Evolutionary conservation across 2,113 vertebrate species (phyloP).

Genomic region (Brachyistius frenatus): DNA sequence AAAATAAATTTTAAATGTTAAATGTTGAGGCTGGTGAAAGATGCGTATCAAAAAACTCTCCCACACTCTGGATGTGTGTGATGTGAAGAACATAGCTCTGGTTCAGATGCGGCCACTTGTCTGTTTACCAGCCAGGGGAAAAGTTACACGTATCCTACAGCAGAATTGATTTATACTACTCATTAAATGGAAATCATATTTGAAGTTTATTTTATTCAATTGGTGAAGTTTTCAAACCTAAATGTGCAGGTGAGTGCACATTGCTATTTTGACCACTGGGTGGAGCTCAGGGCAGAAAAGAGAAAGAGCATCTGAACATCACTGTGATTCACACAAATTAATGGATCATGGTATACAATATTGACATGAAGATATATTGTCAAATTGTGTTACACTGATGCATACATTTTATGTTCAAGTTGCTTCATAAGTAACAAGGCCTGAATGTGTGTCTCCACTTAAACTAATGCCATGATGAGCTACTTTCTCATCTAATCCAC

Average conservation of each 20-base stretch:
- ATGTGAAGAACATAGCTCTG: slow-evolving; percentile 44
- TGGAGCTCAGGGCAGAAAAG: slow-evolving; percentile 60
- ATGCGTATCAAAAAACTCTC: slow-evolving; percentile 84
- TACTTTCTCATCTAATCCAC: slow-evolving; percentile 52
- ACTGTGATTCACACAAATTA: slow-evolving; percentile 1
- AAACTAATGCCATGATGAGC: slow-evolving; percentile 22
- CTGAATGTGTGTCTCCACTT: neutral
- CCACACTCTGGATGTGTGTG: slow-evolving; percentile 73
- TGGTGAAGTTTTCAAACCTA: neutral
- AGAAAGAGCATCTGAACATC: neutral
- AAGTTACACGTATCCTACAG: neutral
- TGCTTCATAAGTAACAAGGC: slow-evolving; percentile 1
- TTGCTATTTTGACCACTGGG: slow-evolving; percentile 61
- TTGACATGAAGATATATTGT: slow-evolving; percentile 10
- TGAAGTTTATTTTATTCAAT: neutral
- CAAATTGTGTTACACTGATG: neutral
- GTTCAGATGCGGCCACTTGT: slow-evolving; percentile 35
- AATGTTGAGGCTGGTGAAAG: slow-evolving; percentile 70
- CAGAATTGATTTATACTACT: neutral
- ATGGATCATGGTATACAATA: neutral
- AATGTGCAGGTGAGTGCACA: neutral
- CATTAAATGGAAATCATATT: neutral
- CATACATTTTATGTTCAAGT: slow-evolving; percentile 15
- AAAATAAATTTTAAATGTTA: slow-evolving; percentile 78
- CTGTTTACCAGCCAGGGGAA: neutral